Evolutionary conservation across 1,140 invertebrate genomes (phyloP), one percentile per base, ranked within the genome.

Genomic region (Musca domestica): DNA sequence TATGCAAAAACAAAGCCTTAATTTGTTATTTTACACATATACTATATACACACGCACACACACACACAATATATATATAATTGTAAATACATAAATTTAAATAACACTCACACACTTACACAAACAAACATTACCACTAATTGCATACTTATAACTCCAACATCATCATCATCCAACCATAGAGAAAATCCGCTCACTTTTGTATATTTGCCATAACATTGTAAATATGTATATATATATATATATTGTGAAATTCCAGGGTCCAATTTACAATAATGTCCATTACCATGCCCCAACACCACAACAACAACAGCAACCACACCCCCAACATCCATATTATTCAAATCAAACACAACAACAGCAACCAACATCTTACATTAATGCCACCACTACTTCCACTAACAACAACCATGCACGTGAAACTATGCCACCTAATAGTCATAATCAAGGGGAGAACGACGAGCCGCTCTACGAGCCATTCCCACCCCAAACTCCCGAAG

Each of bases 251-350:
- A 41, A 41, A 3, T 69, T 69, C 46, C 77, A 80, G 77, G 77
- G 72, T 64, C 72, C 76, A 70, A 75, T 77, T 73, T 80, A 80
- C 76, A 80, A 80, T 71, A 80, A 80, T 71, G 74, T 79, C 7
- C 71, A 72, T 71, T 52, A 22, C 27, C 30, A 46, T 27, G 56
- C 27, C 27, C 52, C 34, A 41, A 5, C 4, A 41, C 34, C 4
- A 41, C 10, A 5, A 41, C 34, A 41, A 41, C 4, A 41, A 41
- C 34, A 41, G 2, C 34, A 9, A 41, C 5, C 27, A 30, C 27
- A 5, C 6, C 34, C 34, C 6, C 34, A 30, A 30, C 34, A 41
- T 10, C 10, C 34, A 41, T 12, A 41, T 41, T 41, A 41, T 41
- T 41, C 34, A 41, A 41, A 52, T 19, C 49, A 19, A 52, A n/a